Percentiles rank a stretch among this genome's conserved stretches.
Evolutionary conservation across 2,888 invertebrate genomes (phyloP).

Genomic region (Parnassius mnemosyne): DNA sequence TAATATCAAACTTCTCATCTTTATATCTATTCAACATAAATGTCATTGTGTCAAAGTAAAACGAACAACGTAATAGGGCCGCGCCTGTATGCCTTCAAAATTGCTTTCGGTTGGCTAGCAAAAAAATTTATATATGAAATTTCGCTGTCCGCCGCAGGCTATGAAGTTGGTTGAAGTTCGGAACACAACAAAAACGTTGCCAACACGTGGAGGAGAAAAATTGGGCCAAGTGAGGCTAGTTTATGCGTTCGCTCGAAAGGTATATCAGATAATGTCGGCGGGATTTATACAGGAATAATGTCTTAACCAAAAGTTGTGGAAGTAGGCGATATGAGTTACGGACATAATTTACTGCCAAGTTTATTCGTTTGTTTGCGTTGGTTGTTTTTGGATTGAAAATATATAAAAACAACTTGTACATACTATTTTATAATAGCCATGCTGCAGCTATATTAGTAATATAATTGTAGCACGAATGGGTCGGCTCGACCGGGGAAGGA

Average conservation of each 20-base stretch:
- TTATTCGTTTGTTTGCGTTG: slow-evolving; percentile 10
- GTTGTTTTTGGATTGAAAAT: background rate
- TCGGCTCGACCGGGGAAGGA: too few relatives aligned
- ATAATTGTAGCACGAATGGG: too few relatives aligned
- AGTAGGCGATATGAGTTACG: slow-evolving; percentile 20
- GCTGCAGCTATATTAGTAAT: too few relatives aligned
- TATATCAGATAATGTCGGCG: slow-evolving; percentile 23
- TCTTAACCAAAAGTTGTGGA: slow-evolving; percentile 17
- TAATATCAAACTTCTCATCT: background rate
- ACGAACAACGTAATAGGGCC: slow-evolving; percentile 17
- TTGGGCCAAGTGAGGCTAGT: slow-evolving; percentile 16
- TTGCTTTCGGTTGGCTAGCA: slow-evolving; percentile 41
- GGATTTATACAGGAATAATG: slow-evolving; percentile 26
- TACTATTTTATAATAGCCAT: too few relatives aligned
- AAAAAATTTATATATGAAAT: slow-evolving; percentile 53
- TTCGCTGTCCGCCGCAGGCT: slow-evolving; percentile 35
- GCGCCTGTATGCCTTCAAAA: slow-evolving; percentile 34
- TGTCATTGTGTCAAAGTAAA: slow-evolving; percentile 12
- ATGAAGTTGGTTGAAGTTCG: slow-evolving; percentile 34
- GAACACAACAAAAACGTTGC: slow-evolving; percentile 25
- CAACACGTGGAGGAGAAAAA: slow-evolving; percentile 17
- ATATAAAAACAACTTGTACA: background rate
- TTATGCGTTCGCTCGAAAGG: slow-evolving; percentile 22
- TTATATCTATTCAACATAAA: slow-evolving; percentile 9
- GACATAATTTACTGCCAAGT: slow-evolving; percentile 17